A percentile compares a stretch with the other conserved stretches of the same genome.
Evolutionary conservation across 2,113 vertebrate species (phyloP).

Genomic region (Ochotona curzoniae): DNA sequence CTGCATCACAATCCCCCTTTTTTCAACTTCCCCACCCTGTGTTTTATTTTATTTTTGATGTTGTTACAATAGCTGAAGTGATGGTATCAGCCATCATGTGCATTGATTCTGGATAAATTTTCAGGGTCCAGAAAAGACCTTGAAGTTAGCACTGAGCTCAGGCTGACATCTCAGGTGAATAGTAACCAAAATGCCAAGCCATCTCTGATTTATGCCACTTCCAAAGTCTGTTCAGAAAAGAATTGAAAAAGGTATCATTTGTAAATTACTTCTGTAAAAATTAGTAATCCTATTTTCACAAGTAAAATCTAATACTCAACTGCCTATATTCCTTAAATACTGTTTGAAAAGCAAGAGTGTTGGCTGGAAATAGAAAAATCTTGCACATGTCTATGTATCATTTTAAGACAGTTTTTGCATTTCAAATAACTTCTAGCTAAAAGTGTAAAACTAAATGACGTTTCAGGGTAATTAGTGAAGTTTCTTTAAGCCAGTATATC

Average conservation of each 20-base stretch:
- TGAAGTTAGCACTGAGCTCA: not conserved
- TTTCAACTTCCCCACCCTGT: too few species aligned
- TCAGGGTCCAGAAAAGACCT: not conserved
- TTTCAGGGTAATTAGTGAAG: not conserved
- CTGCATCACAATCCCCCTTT: too few species aligned
- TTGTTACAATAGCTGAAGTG: not conserved
- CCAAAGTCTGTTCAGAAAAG: not conserved
- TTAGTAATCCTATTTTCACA: not conserved
- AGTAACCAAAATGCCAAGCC: not conserved
- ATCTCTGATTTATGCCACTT: conserved; percentile 10
- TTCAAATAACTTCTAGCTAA: conserved; percentile 30
- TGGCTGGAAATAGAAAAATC: not conserved
- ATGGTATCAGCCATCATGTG: not conserved
- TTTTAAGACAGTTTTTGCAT: conserved; percentile 4
- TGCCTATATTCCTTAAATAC: conserved; percentile 12
- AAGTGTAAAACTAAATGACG: conserved; percentile 36
- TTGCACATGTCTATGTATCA: not conserved
- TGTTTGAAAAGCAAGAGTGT: conserved; percentile 3
- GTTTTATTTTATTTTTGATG: not conserved
- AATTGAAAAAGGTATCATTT: not conserved
- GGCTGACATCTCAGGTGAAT: not conserved
- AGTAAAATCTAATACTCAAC: conserved; percentile 35
- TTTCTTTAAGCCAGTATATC: not conserved
- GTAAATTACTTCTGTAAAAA: conserved; percentile 55
- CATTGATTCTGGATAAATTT: not conserved